Evolutionary conservation across 2,797 vertebrate genomes (phyloP), one percentile per base, ranked within the genome.

Genomic region (Scarus forsteni): DNA sequence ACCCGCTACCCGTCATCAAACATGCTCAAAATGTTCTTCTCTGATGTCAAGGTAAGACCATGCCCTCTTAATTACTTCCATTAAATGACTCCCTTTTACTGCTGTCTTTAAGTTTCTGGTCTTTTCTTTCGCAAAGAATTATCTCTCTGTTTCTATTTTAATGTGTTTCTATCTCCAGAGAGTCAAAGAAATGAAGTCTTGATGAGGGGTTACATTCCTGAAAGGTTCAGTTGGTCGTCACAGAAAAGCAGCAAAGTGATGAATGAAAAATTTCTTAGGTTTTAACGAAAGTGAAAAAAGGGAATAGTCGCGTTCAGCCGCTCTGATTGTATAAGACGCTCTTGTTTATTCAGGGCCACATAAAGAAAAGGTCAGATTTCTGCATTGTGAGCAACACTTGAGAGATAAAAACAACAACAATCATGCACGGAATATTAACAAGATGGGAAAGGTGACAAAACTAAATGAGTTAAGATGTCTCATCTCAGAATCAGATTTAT

Each of bases 1-100:
- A 97, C 96, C 44, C 96, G 98, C 80, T 99, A 99, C 88, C 98
- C 98, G 66, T 99, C 97, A 88, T 99, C 98, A 93, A 99, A 99
- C 94, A 98, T 99, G 98, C 96, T 99, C 88, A 99, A 99, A 92
- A 98, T 98, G 63, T 99, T 94, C 94, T 99, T 99, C 94, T 97
- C 98, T 1, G 98, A 99, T 1, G 98, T 99, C 81, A 99, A 99
- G 97, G 98, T 99, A 95, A 95, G 97, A 68, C 18, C 8, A 39
- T 48, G 8, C 54, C 56, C 43, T 48, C 49, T n/a, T 58, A 60
- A 15, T 12, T 12, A 9, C 18, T 40, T 40, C 54, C 11, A 7
- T 38, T 27, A 2, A 27, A 7, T 15, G 43, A 1, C 6, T 13
- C 7, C 14, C 5, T 13, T 12, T 44, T 44, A 5, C 13, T 14